Percentiles rank a stretch among this genome's conserved stretches.
These are phyloP conservation scores for Sesamia nonagrioides DNA, from an alignment of 1,140 invertebrate species.

Conservation along the genomic window DNA sequence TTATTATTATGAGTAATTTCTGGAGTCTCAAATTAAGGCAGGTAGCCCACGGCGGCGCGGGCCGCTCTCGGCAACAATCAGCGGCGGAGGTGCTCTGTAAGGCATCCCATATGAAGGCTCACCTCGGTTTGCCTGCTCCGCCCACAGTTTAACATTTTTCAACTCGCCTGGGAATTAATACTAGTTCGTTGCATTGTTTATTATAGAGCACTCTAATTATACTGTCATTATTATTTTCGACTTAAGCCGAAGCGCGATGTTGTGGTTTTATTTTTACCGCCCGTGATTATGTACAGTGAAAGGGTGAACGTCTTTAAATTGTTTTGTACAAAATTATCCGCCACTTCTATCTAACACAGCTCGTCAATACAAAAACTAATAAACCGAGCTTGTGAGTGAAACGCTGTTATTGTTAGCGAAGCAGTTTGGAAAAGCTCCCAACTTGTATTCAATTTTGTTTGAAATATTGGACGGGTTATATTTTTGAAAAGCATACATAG, in stretches of 20 bases:
- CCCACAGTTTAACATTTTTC: conserved; percentile 86
- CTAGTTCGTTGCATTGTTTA: conserved; percentile 78
- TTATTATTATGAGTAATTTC: conserved; percentile 87
- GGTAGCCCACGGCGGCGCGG: conserved; percentile 79
- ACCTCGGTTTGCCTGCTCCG: conserved; percentile 68
- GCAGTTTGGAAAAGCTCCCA: conserved; percentile 14
- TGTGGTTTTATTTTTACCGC: conserved; percentile 40
- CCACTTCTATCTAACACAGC: not conserved
- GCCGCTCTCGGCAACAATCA: conserved; percentile 72
- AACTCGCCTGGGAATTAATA: conserved; percentile 76
- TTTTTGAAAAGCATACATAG: not conserved
- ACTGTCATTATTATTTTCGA: conserved; percentile 66
- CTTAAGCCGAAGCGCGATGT: conserved; percentile 44
- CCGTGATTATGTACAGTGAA: conserved; percentile 49
- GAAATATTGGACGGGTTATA: conserved; percentile 19
- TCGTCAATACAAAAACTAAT: conserved; percentile 33
- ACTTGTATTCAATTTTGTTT: conserved; percentile 4
- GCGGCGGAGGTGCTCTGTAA: conserved; percentile 59
- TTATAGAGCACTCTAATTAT: conserved; percentile 70
- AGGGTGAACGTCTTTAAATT: conserved; percentile 53
- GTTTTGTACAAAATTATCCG: conserved; percentile 7
- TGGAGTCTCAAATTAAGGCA: conserved; percentile 82
- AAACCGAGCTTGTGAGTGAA: conserved; percentile 30
- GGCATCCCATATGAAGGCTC: conserved; percentile 73
- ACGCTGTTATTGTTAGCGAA: conserved; percentile 31